A percentile compares a stretch with the other conserved stretches of the same genome.
Evolutionary conservation across 2,113 vertebrate species (phyloP).

Genomic region (Pongo abelii): DNA sequence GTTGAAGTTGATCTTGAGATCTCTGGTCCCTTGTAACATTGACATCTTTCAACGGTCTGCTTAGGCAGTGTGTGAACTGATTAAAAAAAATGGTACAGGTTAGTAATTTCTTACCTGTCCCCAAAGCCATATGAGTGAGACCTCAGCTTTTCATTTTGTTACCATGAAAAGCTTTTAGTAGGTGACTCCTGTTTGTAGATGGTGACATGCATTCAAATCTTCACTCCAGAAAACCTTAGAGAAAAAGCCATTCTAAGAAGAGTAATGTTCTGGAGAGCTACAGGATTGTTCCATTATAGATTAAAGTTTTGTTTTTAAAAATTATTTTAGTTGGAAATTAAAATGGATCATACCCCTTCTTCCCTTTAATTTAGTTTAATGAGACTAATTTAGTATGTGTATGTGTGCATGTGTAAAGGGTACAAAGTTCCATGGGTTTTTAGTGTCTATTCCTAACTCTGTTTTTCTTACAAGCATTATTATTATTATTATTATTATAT

Average conservation of each 20-base stretch:
- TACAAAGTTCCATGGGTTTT: background rate
- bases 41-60: background rate
- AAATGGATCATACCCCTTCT: background rate
- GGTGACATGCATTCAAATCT: slow-evolving; percentile 6
- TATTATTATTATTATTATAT: background rate
- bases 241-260: slow-evolving; percentile 14
- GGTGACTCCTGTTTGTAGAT: slow-evolving; percentile 8
- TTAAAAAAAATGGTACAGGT: background rate
- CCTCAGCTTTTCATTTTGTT: slow-evolving; percentile 50
- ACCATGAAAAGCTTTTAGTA: slow-evolving; percentile 18
- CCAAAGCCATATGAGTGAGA: slow-evolving; percentile 3
- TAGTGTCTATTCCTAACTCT: slow-evolving; percentile 12
- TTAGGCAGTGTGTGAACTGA: slow-evolving; percentile 8
- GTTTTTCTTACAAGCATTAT: slow-evolving; percentile 16
- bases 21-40: background rate
- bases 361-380: slow-evolving; percentile 2
- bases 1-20: slow-evolving; percentile 21
- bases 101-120: background rate
- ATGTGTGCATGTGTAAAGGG: background rate
- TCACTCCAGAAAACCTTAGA: background rate
- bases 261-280: background rate
- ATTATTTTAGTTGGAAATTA: slow-evolving; percentile 25
- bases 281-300: background rate
- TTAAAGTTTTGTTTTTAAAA: slow-evolving; percentile 6
- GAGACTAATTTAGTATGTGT: background rate